These are phyloP conservation scores for Calameuta filiformis DNA, from an alignment of 2,888 invertebrate genomes.

Conservation along the genomic window DNA sequence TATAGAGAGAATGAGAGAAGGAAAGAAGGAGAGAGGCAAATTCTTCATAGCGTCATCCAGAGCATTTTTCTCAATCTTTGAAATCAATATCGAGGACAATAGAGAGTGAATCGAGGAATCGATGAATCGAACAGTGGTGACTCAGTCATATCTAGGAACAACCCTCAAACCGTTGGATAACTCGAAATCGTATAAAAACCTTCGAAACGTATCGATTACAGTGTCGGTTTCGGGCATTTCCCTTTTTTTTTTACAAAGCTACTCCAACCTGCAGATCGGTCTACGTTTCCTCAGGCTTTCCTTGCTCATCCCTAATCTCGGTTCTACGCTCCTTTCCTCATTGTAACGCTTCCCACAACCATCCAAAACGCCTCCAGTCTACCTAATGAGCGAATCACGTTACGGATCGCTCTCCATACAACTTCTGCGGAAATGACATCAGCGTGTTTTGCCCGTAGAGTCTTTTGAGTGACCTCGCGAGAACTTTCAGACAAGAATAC, in stretches of 20 bases:
- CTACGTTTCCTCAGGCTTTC: background rate
- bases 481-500: background rate
- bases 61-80: background rate
- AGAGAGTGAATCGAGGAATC: background rate
- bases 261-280: background rate
- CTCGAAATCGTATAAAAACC: slow-evolving; percentile 22
- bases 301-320: background rate
- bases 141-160: slow-evolving; percentile 8
- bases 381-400: slow-evolving; percentile 42
- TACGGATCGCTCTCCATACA: slow-evolving; percentile 32
- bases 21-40: slow-evolving; percentile 16
- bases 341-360: background rate
- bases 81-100: background rate
- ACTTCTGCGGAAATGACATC: slow-evolving; percentile 40
- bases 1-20: slow-evolving; percentile 14
- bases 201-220: slow-evolving; percentile 24
- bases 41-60: background rate
- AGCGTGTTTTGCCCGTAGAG: slow-evolving; percentile 16
- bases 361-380: background rate
- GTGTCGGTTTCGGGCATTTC: slow-evolving; percentile 12
- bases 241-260: slow-evolving; percentile 5
- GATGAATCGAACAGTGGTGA: slow-evolving; percentile 9
- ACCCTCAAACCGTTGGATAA: slow-evolving; percentile 17
- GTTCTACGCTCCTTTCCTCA: slow-evolving; percentile 3
- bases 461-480: background rate